Conservation (phyloP, 2,797 vertebrate species). For the Nasua narica region DNA sequence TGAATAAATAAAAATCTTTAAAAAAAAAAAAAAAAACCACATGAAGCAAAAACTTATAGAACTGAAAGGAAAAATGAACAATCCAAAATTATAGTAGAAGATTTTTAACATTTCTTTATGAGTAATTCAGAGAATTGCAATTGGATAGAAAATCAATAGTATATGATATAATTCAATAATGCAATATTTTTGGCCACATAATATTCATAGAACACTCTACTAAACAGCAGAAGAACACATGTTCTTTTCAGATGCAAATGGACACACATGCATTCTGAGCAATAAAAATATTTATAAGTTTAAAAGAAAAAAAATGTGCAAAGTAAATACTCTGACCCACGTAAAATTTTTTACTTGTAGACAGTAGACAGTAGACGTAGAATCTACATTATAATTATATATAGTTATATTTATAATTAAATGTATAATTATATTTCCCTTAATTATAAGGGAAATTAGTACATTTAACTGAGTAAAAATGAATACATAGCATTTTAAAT, state of each 20-base stretch:
- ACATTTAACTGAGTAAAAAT: not conserved
- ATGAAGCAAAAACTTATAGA: not conserved
- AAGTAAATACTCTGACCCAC: not conserved
- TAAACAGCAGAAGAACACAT: not conserved
- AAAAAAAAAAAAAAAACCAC: too few species aligned
- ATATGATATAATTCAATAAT: not conserved
- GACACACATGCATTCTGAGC: not conserved
- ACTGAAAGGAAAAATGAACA: not conserved
- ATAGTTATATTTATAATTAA: too few species aligned
- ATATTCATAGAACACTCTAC: not conserved
- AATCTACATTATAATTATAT: too few species aligned
- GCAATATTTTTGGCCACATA: not conserved
- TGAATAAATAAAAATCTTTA: too few species aligned
- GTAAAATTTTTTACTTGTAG: not conserved
- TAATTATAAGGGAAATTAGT: not conserved
- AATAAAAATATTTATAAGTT: not conserved
- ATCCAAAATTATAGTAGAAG: not conserved
- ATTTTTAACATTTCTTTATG: not conserved
- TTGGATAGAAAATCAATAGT: not conserved
- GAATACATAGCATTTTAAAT: not conserved
- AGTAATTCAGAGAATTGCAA: not conserved
- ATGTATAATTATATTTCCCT: too few species aligned
- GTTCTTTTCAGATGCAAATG: not conserved
- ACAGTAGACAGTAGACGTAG: too few species aligned
- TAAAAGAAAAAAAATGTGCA: not conserved